Evolutionary conservation across 1,140 invertebrate species (phyloP).

Genomic region (Laupala kohalensis): DNA sequence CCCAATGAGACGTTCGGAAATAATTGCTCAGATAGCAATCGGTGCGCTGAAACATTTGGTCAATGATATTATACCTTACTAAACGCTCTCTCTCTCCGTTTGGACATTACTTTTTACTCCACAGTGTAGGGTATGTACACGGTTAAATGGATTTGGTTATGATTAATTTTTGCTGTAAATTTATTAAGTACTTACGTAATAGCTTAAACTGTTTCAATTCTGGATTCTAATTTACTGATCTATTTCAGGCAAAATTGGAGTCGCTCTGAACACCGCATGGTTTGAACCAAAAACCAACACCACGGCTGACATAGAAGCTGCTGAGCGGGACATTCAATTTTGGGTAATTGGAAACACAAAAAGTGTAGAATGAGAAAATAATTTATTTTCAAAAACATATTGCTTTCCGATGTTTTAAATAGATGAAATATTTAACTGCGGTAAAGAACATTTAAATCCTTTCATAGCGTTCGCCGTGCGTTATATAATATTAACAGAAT

Average conservation of each 20-base stretch:
- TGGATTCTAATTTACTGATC: conserved; percentile 6
- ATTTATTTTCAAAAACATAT: too few species aligned
- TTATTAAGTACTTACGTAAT: background rate
- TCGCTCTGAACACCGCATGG: conserved; percentile 45
- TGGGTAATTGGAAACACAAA: too few species aligned
- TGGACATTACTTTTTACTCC: background rate
- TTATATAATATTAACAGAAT: too few species aligned
- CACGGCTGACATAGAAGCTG: conserved; percentile 35
- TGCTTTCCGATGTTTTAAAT: too few species aligned
- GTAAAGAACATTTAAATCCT: too few species aligned
- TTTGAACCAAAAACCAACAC: conserved; percentile 28
- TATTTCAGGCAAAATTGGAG: conserved; percentile 42
- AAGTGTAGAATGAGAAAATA: too few species aligned
- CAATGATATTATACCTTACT: background rate
- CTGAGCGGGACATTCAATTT: conserved; percentile 36
- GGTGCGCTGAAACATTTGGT: too few species aligned
- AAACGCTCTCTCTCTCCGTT: background rate
- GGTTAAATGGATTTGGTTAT: background rate
- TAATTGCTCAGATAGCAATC: too few species aligned
- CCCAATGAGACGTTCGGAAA: too few species aligned
- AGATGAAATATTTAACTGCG: too few species aligned
- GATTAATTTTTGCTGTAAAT: background rate
- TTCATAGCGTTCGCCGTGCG: too few species aligned
- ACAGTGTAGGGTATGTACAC: background rate
- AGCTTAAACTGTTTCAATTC: background rate